Percentiles rank a stretch among this genome's conserved stretches.
Evolutionary conservation across 2,888 invertebrate genomes (phyloP).

Genomic region (Sympetrum striolatum): DNA sequence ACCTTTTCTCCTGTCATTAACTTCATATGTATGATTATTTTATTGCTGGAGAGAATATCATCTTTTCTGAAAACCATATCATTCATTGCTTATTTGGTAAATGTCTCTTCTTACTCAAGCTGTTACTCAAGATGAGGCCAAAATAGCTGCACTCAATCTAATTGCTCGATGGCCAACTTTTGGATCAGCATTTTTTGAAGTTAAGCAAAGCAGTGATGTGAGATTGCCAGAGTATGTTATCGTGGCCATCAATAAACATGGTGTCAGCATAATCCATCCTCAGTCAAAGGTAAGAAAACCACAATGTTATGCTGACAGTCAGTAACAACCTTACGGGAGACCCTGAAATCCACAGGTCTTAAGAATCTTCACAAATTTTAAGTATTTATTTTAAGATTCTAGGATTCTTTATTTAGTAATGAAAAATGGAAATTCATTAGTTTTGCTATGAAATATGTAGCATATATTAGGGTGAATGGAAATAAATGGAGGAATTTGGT

Average conservation of each 20-base stretch:
- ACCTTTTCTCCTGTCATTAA: too few relatives aligned
- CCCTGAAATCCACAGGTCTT: too few relatives aligned
- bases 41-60: too few relatives aligned
- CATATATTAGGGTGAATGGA: too few relatives aligned
- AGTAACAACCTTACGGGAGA: too few relatives aligned
- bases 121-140: conserved; percentile 75
- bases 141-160: conserved; percentile 78
- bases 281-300: conserved; percentile 74
- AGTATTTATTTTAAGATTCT: too few relatives aligned
- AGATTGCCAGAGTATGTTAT: conserved; percentile 84
- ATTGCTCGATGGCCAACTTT: conserved; percentile 86
- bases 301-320: neutral
- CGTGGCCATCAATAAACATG: conserved; percentile 89
- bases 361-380: too few relatives aligned
- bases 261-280: conserved; percentile 89
- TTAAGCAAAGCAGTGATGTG: conserved; percentile 89
- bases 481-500: too few relatives aligned
- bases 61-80: neutral
- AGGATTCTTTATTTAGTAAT: too few relatives aligned
- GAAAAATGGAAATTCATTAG: too few relatives aligned
- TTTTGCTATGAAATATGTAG: too few relatives aligned
- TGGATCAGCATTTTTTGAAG: conserved; percentile 95
- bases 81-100: neutral
- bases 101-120: conserved; percentile 53
- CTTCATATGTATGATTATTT: too few relatives aligned